Evolutionary conservation across 2,113 vertebrate genomes (phyloP), one percentile per base, ranked within the genome.

Genomic region (Ceratotherium simum): DNA sequence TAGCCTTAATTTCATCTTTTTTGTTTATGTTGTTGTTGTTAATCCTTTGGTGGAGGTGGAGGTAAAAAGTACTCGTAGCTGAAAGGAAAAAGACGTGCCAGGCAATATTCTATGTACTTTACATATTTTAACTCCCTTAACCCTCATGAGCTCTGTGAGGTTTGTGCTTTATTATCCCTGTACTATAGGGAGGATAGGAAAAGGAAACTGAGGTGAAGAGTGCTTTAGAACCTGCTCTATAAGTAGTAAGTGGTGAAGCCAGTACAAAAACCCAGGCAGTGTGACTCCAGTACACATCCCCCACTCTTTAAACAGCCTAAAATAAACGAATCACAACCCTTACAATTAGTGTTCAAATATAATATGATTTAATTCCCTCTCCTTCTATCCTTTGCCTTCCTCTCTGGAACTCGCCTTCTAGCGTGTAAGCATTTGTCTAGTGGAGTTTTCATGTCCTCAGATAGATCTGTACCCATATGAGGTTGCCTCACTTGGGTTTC

Each of bases 11-110:
- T 80, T 90, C 23, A 11, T 80, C 12, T 67, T 56, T 82, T 48
- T 36, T 92, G 8, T 39, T 62, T 39, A 31, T 92, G 8, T 51
- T 62, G 42, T 42, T 42, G 17, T 62, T 76, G 25, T 70, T 76
- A 93, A 79, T 82, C 21, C 21, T 95, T 96, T 93, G 51, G 48
- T 64, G 25, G 91, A 92, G 18, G 13, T 67, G n/a, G 25, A 51
- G 31, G 21, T 91, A 67, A 64, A 64, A 64, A 93, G 5, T 73
- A 39, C 27, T 69, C 17, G 31, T 81, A 62, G 51, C 20, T 54
- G 11, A 67, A 86, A 95, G 16, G 56, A 51, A 73, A 69, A 82
- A 62, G 20, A 31, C 3, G 31, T 79, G 17, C 83, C 83, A 84
- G 25, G 48, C n/a, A 78, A 1, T 78, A 16, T 86, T 81, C 76